A percentile compares a stretch with the other conserved stretches of the same genome.
Evolutionary conservation across 2,797 vertebrate genomes (phyloP).

Genomic region (Hippoglossus hippoglossus): DNA sequence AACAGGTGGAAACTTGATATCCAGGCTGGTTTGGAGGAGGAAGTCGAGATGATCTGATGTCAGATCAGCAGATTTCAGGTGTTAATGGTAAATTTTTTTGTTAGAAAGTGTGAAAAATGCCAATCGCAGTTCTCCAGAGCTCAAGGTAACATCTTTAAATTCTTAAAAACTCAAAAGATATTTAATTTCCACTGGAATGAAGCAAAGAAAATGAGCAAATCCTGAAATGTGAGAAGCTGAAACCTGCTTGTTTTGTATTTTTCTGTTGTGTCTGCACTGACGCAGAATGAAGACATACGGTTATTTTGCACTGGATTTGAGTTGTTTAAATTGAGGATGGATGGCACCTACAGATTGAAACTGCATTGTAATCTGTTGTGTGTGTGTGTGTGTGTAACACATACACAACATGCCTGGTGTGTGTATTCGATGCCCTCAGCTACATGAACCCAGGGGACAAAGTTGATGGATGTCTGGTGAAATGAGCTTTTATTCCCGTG

Average conservation of each 20-base stretch:
- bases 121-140: too few relatives aligned
- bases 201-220: slow-evolving; percentile 5
- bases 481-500: slow-evolving; percentile 29
- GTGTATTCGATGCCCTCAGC: slow-evolving; percentile 16
- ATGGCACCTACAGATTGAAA: background rate
- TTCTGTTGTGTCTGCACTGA: too few relatives aligned
- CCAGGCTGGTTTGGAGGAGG: background rate
- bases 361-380: background rate
- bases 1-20: slow-evolving; percentile 26
- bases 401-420: background rate
- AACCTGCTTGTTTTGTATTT: background rate
- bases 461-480: slow-evolving; percentile 37
- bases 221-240: background rate
- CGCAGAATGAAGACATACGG: background rate
- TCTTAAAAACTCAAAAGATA: too few relatives aligned
- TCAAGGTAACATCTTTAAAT: too few relatives aligned
- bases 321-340: background rate
- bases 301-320: background rate
- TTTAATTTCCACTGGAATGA: background rate
- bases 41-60: too few relatives aligned
- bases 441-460: slow-evolving; percentile 3
- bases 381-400: background rate
- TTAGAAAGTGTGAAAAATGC: too few relatives aligned
- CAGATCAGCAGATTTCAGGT: too few relatives aligned
- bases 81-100: too few relatives aligned